Base-by-base conservation (phyloP, 1,140 invertebrate species). In the Ceratitis capitata region DNA sequence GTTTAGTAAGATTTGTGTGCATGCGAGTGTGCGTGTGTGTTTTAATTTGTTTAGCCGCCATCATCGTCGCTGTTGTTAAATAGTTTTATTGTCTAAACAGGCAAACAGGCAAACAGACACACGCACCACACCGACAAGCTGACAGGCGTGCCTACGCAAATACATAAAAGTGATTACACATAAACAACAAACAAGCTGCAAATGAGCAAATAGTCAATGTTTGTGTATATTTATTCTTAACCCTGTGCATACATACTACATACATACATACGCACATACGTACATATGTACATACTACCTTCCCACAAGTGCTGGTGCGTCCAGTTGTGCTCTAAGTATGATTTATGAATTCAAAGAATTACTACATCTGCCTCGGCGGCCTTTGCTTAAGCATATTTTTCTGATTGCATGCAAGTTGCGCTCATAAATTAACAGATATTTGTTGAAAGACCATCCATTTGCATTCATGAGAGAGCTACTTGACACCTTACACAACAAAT, bases 141-240 rank as follows among this genome's bases (percentile, higher is more conserved):
- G 61, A 69, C 29, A 39, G 69, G 69, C 39, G 69, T 45, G 69
- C 69, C 69, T 78, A 78, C 69, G 69, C 39, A 78, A 78, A 78
- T 78, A 78, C 69, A 78, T 78, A 78, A 78, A 78, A 78, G 69
- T 78, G 69, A 78, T 78, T 78, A 78, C 69, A 78, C 69, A 78
- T 78, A 23, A 78, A 78, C 39, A 78, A 78, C 69, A 78, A 78
- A 78, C 69, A 78, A 78, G 69, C 69, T 78, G 69, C 69, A 78
- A 78, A 78, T 78, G 42, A 78, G 69, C 69, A 78, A 78, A 78
- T 78, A 42, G 69, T 78, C 39, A 23, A 42, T 26, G 69, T 78
- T 78, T 78, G 69, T 78, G 45, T 78, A 78, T 45, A 16, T 69
- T n/a, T n/a, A n/a, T n/a, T n/a, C n/a, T n/a, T n/a, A n/a, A n/a